Percentiles rank a stretch among this genome's conserved stretches.
Conservation (phyloP, 1,140 invertebrate genomes). For the Leptonema lineaticorne region DNA sequence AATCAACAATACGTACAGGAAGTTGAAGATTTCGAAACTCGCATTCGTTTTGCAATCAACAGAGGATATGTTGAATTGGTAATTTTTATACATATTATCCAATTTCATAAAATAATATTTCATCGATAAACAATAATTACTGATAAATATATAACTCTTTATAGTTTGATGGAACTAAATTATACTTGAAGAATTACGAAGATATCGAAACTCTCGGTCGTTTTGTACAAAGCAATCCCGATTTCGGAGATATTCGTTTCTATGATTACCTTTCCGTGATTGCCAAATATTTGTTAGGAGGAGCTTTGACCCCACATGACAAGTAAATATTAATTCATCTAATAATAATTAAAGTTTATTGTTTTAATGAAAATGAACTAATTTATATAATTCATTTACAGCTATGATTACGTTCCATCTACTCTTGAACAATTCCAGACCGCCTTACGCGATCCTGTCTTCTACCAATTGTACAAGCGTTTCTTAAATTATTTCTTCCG, state of each 20-base stretch:
- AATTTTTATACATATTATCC: conserved; percentile 39
- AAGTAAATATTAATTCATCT: conserved; percentile 33
- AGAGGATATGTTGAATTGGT: conserved; percentile 60
- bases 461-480: conserved; percentile 64
- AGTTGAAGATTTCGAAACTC: conserved; percentile 58
- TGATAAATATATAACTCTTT: background rate
- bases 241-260: conserved; percentile 50
- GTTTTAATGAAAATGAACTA: background rate
- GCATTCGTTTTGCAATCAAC: conserved; percentile 66
- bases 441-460: conserved; percentile 66
- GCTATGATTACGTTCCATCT: conserved; percentile 46
- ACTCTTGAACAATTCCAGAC: conserved; percentile 58
- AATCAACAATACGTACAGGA: conserved; percentile 55
- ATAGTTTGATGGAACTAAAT: conserved; percentile 2
- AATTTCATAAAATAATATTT: background rate
- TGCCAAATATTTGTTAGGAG: conserved; percentile 43
- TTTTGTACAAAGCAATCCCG: conserved; percentile 57
- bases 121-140: background rate
- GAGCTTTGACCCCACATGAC: conserved; percentile 20
- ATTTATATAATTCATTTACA: conserved; percentile 41
- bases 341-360: background rate
- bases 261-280: conserved; percentile 43
- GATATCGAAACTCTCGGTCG: conserved; percentile 59
- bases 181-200: conserved; percentile 56
- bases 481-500: conserved; percentile 54